Evolutionary conservation across 2,797 vertebrate species (phyloP), one percentile per base, ranked within the genome.

Genomic region (Sebastes baramenuke): DNA sequence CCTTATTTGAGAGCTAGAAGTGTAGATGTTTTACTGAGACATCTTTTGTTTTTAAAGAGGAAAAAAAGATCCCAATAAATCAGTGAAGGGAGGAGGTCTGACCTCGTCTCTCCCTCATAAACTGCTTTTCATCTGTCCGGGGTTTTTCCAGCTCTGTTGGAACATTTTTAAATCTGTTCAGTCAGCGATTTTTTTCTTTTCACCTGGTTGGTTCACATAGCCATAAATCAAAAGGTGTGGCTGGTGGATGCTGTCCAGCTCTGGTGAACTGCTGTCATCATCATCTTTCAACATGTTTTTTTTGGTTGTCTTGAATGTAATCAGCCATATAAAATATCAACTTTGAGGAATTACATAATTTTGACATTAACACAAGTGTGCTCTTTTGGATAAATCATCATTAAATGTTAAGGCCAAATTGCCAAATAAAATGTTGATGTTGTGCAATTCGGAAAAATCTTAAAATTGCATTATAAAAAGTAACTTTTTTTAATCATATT

Each of bases 21-120:
- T 24, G 27, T 22, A 1, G 2, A 27, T 67, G 54, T 38, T 4
- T 2, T 49, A 34, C 29, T 6, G 16, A 25, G 10, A 9, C 5
- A 13, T 2, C 6, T 8, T 67, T 22, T 70, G 46, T 68, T 85
- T 82, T 56, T 34, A n/a, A 24, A 29, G 16, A 54, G 72, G 20
- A 32, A 62, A 77, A 76, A 71, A 12, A 61, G 32, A 69, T 18
- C 6, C 10, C 16, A 4, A 61, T 73, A 70, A 77, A 73, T 76
- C 25, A 46, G 1, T 67, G 10, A 2, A 55, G 38, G 73, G 56
- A 72, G 77, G 58, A 60, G 55, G 32, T 27, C 36, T 55, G 61
- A 67, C 77, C 58, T 66, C 2, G 8, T 36, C 29, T 49, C 46
- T 11, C 29, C 27, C 46, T 34, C 29, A 9, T 79, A 73, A 80